Base-by-base conservation (phyloP, 2,888 invertebrate genomes). In the Sarcophaga variegata region DNA sequence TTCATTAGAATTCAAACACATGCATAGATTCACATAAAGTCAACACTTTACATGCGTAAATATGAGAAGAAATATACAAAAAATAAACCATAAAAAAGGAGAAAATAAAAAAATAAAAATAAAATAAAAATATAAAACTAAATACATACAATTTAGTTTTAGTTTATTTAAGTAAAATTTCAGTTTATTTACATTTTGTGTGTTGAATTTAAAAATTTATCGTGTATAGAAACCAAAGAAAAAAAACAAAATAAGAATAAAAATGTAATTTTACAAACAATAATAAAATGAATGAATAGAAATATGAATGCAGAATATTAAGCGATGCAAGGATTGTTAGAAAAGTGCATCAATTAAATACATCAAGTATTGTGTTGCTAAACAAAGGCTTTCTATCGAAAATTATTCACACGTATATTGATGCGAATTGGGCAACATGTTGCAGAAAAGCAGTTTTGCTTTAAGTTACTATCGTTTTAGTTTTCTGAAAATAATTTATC, bases 1-100 rank as follows among this genome's bases (percentile, higher is more conserved):
- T 87, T 83, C 81, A 87, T 87, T 87, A 83, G 78, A 71, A 81
- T 78, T 81, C 75, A 74, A 70, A 81, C 83, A 83, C 83, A 86
- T 81, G 81, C 70, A 81, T 67, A 71, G 59, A 70, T 69, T 74
- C 69, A 70, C 72, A 70, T 64, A 86, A 86, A 86, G 74, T 86
- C 83, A 86, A 87, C 77, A 87, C 78, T 87, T 81, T 66, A 81
- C n/a, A 83, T 81, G 81, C 75, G 81, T 81, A 83, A 83, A 78
- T 83, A 83, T 78, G 64, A 45, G 81, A 81, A 69, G 75, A 69
- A 59, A 59, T 72, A 78, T 62, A 72, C 62, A 83, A 83, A 67
- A 81, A 80, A 81, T 77, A 72, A 67, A 63, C 67, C 72, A 78
- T 62, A 78, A 67, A 83, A 83, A 75, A 78, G 54, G 12, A 62